Evolutionary conservation across 2,797 vertebrate species (phyloP), one percentile per base, ranked within the genome.

Genomic region (Orestias chungarensis): DNA sequence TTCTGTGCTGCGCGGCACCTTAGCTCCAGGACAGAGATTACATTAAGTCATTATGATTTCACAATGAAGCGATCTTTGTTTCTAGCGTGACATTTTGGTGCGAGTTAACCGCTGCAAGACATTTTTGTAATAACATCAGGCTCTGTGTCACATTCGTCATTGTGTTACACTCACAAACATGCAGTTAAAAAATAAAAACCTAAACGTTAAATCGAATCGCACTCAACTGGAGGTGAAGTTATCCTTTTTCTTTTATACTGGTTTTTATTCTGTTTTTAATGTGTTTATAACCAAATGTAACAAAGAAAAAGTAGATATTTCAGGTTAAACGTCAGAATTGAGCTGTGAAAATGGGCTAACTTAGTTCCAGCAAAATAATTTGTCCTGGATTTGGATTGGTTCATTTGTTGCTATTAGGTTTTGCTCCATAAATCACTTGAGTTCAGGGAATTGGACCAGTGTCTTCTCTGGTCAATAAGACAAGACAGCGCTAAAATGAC

Each of bases 391-490:
- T 75, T 40, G 66, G 79, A 85, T 87, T 85, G 80, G 71, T 81
- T 62, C 73, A 76, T 91, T 91, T 87, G 83, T 88, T 86, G 76
- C 38, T 12, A 79, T 88, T 83, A 83, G 75, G 59, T 68, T 71
- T 70, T 0, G 68, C 46, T 55, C 81, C 80, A 91, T 92, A 84
- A 87, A 89, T 91, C 87, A 77, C 50, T n/a, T 68, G 70, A 62
- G 79, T 64, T 11, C 18, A 50, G 70, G 76, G 68, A 78, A 75
- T 62, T 54, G 67, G 69, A 62, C 73, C 67, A 49, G 25, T 74
- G 71, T 88, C 84, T 82, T 82, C 77, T 67, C 33, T 11, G 71
- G 86, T 87, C 88, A 87, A 82, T 82, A 87, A 87, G 83, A 92
- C 87, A 77, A 88, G 86, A 80, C 76, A 44, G 65, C 65, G 76